Conservation (phyloP, 1,140 invertebrate species). For the Drosophila pseudoobscura region DNA sequence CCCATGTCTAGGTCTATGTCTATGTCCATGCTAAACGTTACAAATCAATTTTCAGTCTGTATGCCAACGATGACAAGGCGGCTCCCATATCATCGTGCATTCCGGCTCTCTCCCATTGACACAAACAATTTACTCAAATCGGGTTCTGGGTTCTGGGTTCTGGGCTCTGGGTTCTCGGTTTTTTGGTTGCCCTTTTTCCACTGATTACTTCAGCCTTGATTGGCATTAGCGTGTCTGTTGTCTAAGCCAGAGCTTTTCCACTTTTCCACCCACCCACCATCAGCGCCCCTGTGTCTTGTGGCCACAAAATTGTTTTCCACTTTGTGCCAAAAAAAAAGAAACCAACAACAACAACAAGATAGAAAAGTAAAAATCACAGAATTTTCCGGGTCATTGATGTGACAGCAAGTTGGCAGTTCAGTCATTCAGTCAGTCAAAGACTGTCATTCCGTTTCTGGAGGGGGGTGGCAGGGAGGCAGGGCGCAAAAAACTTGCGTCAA, state of each 20-base stretch:
- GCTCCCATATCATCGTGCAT: constrained; percentile 7
- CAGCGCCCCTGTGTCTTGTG: constrained; percentile 4
- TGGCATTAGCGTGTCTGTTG: constrained; percentile 70
- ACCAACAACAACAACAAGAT: no score
- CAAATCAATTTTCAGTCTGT: constrained; percentile 72
- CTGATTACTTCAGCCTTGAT: constrained; percentile 71
- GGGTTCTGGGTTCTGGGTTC: not conserved
- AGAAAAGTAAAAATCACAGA: constrained; percentile 14
- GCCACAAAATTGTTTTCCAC: constrained; percentile 1
- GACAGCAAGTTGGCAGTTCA: constrained; percentile 59
- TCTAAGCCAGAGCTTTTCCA: constrained; percentile 30
- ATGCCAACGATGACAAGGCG: not conserved
- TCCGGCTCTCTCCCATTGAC: constrained; percentile 43
- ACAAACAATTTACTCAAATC: constrained; percentile 71
- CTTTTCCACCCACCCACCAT: constrained; percentile 5
- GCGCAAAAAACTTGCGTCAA: constrained; percentile 19
- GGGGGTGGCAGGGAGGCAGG: no score
- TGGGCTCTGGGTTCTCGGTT: constrained; percentile 15
- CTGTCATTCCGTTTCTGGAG: constrained; percentile 12
- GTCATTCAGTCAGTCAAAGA: constrained; percentile 1
- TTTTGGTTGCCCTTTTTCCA: constrained; percentile 19
- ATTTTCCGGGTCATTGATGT: constrained; percentile 69
- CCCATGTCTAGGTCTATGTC: constrained; percentile 3
- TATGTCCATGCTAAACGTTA: constrained; percentile 66
- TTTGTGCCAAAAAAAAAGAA: no score